Evolutionary conservation across 2,888 invertebrate genomes (phyloP), one percentile per base, ranked within the genome.

Genomic region (Pristionchus entomophagus): DNA sequence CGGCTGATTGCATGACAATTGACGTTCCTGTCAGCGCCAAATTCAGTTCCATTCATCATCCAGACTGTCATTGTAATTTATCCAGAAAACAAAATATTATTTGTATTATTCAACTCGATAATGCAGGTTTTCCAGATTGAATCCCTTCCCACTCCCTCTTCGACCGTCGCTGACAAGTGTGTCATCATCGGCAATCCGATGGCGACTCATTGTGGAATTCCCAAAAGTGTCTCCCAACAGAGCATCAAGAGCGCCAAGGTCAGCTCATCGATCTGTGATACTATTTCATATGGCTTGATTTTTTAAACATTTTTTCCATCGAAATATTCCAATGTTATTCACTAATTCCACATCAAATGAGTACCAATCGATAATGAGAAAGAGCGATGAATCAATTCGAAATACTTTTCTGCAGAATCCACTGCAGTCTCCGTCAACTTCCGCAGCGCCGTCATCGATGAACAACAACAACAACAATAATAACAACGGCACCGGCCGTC

Each of bases 191-290:
- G 56, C 19, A 85, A 85, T 56, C 73, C 73, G 6, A 49, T 85
- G 53, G 85, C 85, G 26, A 77, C 73, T 6, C 59, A 85, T 19
- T 26, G 73, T 19, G 85, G 85, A 29, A 73, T 85, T 17, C 73
- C 85, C 62, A 85, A 73, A 56, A 53, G 53, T n/a, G 41, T 85
- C 73, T 85, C 85, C 12, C 85, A 85, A n/a, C 85, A 85, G 77
- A 85, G 85, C 56, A 85, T 85, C 53, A 84, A 84, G 83, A 84
- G 49, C 49, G 6, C 59, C 5, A 80, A 80, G 73, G 73, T 45
- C 32, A 62, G 0, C 62, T 62, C 45, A 45, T 35, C 29, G 59
- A 59, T 59, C 22, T 56, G 1, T 56, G n/a, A n/a, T 56, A n/a
- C n/a, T 8, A 8, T 1, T 6, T 22, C 2, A 56, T 53, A 14